Base-by-base conservation (phyloP, 2,888 invertebrate species). In the Labia minor region DNA sequence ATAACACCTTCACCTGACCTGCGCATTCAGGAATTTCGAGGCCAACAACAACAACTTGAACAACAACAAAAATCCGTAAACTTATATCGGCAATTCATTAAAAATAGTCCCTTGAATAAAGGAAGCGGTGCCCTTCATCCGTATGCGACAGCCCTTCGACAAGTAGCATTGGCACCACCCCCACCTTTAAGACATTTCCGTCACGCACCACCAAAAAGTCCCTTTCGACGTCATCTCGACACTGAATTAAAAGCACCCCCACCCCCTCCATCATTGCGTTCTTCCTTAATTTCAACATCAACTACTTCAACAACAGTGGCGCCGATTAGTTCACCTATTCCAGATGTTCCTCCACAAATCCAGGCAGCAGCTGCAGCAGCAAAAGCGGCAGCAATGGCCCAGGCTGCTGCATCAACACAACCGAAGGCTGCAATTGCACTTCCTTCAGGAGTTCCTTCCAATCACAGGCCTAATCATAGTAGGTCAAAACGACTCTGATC, bases 291-390 rank as follows among this genome's bases (percentile, higher is more conserved):
- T 8, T 26, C 26, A 6, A 6, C 26, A 6, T 8, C n/a, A 4
- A 10, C 49, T n/a, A 49, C 8, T n/a, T 3, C 49, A 49, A 14
- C 49, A 49, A 11, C 49, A 3, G 49, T 8, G 2, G n/a, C 49
- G 14, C 49, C 49, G 2, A 49, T 49, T 3, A 49, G 3, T 49
- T n/a, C 26, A 3, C 8, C 26, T 6, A 26, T 8, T 8, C 8
- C 26, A 26, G 26, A 16, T 49, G 16, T 49, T 49, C 49, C 49
- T 3, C 49, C 49, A 14, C 49, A 49, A 49, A 49, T 49, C 49
- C 49, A 49, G n/a, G 49, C 49, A 10, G 49, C 49, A 49, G 49
- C 49, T 49, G 49, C 49, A 49, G 49, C 49, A n/a, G 49, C 49
- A 8, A 49, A 49, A 49, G 49, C 49, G 6, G n/a, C 49, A 10